A percentile compares a stretch with the other conserved stretches of the same genome.
phyloP scores from a whole-genome alignment of 2,888 invertebrate species.

The Scaptomyza reducta region DNA sequence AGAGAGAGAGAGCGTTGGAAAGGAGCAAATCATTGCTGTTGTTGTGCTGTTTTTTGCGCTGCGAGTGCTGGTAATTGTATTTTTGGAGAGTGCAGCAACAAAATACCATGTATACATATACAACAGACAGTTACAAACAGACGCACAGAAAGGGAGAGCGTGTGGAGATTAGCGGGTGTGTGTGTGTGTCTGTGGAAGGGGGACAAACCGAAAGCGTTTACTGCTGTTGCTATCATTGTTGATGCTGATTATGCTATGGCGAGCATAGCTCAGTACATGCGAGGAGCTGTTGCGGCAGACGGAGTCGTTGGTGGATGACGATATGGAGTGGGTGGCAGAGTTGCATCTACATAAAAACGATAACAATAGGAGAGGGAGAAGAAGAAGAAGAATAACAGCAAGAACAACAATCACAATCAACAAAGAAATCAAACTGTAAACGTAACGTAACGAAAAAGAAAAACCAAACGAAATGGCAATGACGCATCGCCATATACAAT shows the following conservation, averaged over 20 bases:
- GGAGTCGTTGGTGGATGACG: slow-evolving; percentile 40
- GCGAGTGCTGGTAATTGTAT: slow-evolving; percentile 58
- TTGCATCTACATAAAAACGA: slow-evolving; percentile 59
- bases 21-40: slow-evolving; percentile 65
- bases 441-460: slow-evolving; percentile 7
- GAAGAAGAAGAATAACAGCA: slow-evolving; percentile 23
- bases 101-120: slow-evolving; percentile 1
- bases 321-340: slow-evolving; percentile 54
- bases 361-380: slow-evolving; percentile 34
- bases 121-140: slow-evolving; percentile 9
- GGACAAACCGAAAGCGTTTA: slow-evolving; percentile 72
- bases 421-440: slow-evolving; percentile 29
- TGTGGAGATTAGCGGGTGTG: neutral
- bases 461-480: slow-evolving; percentile 14
- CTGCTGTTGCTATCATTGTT: slow-evolving; percentile 45
- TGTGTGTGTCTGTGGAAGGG: slow-evolving; percentile 6
- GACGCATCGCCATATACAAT: slow-evolving; percentile 17
- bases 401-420: slow-evolving; percentile 10
- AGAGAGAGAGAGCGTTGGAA: slow-evolving; percentile 19
- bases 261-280: slow-evolving; percentile 71
- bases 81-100: slow-evolving; percentile 55
- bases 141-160: neutral
- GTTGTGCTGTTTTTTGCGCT: slow-evolving; percentile 9
- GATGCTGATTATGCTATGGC: slow-evolving; percentile 70
- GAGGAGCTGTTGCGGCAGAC: slow-evolving; percentile 61